Base-by-base conservation (phyloP, 2,888 invertebrate genomes). In the Callyntrura guangdongensis region DNA sequence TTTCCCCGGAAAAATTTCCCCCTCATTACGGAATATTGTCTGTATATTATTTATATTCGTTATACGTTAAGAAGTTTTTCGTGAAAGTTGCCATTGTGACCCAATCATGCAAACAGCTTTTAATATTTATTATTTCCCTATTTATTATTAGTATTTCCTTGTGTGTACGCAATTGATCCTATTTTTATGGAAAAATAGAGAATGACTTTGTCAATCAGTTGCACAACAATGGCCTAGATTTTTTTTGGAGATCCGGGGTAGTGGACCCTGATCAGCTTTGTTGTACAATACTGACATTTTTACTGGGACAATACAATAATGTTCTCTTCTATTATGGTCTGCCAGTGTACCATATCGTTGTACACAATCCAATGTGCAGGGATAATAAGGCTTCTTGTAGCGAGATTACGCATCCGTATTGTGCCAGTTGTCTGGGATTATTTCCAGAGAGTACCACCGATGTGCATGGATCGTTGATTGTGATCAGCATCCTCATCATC, bases 151-250 rank as follows among this genome's bases (percentile, higher is more conserved):
- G n/a, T 74, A 20, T 45, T 74, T 45, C 20, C 47, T 47, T 45
- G n/a, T 72, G 17, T 67, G 67, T 17, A 36, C 17, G 27, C 69
- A 59, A 59, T 53, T 79, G 77, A 77, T 64, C 64, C 64, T 22
- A 64, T 67, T 67, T 67, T 27, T 27, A 14, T 36, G 3, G 4
- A 74, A 22, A 79, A 56, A 56, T n/a, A 36, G 2, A 6, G 36
- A 36, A 56, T 22, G 22, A 56, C 53, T 81, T 81, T 81, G 81
- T 81, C 81, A 81, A 81, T 81, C 81, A 81, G 81, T 59, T 11
- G 56, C 17, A 61, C 45, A 45, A 82, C 81, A 82, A 82, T 82
- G 81, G 61, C 81, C 81, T 45, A 82, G 61, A 45, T 59, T 20
- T 25, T 49, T n/a, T 20, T 25, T 49, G 4, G 14, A 17, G 17